Evolutionary conservation across 2,113 vertebrate species (phyloP), one percentile per base, ranked within the genome.

Genomic region (Pimephales promelas): DNA sequence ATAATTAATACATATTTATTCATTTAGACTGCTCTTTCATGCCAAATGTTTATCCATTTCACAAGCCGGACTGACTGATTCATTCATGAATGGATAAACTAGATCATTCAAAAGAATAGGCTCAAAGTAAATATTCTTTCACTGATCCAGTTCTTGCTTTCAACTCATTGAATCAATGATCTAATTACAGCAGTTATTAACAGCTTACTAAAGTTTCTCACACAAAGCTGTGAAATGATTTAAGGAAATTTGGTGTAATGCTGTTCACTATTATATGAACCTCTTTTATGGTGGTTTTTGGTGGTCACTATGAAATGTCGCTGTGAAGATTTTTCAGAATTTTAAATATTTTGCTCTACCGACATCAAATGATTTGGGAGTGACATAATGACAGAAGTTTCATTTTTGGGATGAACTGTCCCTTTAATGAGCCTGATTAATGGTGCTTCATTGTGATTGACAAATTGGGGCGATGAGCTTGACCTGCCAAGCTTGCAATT

Each of bases 391-490:
- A 14, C 40, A 24, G 34, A 40, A 43, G 5, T 70, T 43, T 2
- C 0, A 34, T 66, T 18, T 64, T 64, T 64, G 5, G 5, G 13
- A 10, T 11, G 36, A 43, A 70, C 36, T 70, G 20, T 10, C 66
- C 4, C 3, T 68, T 74, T 54, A 40, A 70, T 74, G 3, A 81
- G 40, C 36, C 34, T 64, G 28, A 83, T 62, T 70, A 82, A 84
- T 16, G 7, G 10, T n/a, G 52, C 62, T 57, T 36, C 43, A 9
- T 14, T 14, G 6, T 34, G 31, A 36, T 34, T 83, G 83, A 89
- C 24, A 71, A 43, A 89, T 84, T 85, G 54, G 40, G 43, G 59
- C 5, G 71, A 81, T 78, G 54, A 88, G 45, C 71, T 77, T 45
- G 57, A 54, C 36, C 71, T 76, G 71, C 34, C 28, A 72, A 72